Base-by-base conservation (phyloP, 2,888 invertebrate genomes). In the Cenopis cana region DNA sequence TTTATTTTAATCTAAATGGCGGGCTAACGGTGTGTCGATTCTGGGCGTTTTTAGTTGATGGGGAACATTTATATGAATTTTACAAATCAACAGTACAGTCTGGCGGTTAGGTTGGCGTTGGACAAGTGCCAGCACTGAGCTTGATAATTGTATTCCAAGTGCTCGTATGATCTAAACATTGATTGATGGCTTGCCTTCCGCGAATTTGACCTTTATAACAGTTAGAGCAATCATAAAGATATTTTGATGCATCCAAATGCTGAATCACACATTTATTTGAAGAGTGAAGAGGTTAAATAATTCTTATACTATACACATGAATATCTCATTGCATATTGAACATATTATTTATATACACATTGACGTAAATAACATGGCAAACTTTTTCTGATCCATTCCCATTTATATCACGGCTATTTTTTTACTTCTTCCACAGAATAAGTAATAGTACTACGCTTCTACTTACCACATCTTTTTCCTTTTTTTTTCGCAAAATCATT, bases 81-180 rank as follows among this genome's bases (percentile, higher is more conserved):
- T 69, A 73, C 60, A 73, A 55, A 76, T 77, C 77, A 56, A 46
- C 74, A 76, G 75, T 73, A 76, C 74, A 77, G 73, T 74, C 74
- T 68, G 71, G 73, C 74, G 79, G 77, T 86, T 82, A 82, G 86
- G 82, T 88, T 92, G 90, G 90, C 85, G 82, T 88, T 92, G 90
- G 90, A 89, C 82, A 84, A 81, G 79, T 75, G 89, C 91, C 91
- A 91, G 85, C 81, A 77, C 82, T 82, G 84, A 86, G 84, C 85
- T 84, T 83, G 84, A 85, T 88, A 87, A 90, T 89, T 85, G 86
- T 87, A 85, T 87, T 87, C 84, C 82, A 82, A 90, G 87, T 90
- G 89, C 82, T 85, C 85, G 85, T 88, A 88, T 88, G 85, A 89
- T 86, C 84, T 88, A 85, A 87, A 86, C 85, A 85, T 85, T 89